phyloP scores from a whole-genome alignment of 1,140 invertebrate genomes.

The Aphis craccivora region DNA sequence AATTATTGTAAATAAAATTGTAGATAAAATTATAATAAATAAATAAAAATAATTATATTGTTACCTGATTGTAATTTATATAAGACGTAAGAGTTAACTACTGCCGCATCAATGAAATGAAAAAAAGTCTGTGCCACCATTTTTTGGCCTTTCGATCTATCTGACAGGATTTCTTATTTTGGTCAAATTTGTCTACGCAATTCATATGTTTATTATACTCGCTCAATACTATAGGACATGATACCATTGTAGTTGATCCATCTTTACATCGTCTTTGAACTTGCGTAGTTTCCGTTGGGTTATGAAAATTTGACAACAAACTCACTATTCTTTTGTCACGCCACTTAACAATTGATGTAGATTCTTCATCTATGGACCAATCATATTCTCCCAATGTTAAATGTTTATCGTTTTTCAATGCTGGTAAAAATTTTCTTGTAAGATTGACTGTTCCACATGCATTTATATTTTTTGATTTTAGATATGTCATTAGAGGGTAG shows the following conservation, averaged over 20 bases:
- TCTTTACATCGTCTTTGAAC: background rate
- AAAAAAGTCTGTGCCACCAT: too few species aligned
- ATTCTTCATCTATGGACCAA: background rate
- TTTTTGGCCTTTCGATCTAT: too few species aligned
- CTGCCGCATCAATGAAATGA: too few species aligned
- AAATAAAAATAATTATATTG: too few species aligned
- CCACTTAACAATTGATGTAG: background rate
- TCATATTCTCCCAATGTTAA: background rate
- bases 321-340: slow-evolving; percentile 6
- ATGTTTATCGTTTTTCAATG: background rate
- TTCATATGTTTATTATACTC: background rate
- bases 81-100: too few species aligned
- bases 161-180: background rate
- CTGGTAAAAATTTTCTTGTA: background rate
- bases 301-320: background rate
- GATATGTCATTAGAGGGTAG: background rate
- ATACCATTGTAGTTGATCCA: background rate
- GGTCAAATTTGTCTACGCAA: background rate
- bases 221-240: background rate
- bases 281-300: background rate
- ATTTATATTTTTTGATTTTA: slow-evolving; percentile 10
- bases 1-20: too few species aligned
- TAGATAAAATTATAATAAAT: too few species aligned
- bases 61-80: too few species aligned
- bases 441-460: background rate